Evolutionary conservation across 2,888 invertebrate genomes (phyloP).

Genomic region (Boloria euphrosyne): DNA sequence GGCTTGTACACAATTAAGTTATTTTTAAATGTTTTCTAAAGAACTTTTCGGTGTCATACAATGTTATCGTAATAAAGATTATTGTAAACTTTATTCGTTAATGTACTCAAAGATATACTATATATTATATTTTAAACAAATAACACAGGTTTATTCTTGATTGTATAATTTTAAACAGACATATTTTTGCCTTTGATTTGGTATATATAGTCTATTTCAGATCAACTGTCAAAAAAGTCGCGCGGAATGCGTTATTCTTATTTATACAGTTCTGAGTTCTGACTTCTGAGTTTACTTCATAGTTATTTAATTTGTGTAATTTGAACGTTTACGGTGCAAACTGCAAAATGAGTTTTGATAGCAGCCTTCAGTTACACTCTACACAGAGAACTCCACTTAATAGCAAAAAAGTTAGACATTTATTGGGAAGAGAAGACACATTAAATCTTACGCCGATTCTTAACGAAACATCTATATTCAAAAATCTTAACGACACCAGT

Average conservation of each 20-base stretch:
- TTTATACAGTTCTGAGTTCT: neutral
- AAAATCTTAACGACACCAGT: slow-evolving; percentile 74
- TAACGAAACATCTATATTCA: slow-evolving; percentile 75
- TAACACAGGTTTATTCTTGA: too few species aligned
- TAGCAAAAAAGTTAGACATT: slow-evolving; percentile 61
- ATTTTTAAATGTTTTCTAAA: neutral
- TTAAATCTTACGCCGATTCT: slow-evolving; percentile 72
- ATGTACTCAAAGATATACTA: too few species aligned
- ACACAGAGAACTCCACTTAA: slow-evolving; percentile 66
- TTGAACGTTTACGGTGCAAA: neutral
- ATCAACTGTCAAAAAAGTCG: slow-evolving; percentile 8
- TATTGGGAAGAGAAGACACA: slow-evolving; percentile 69
- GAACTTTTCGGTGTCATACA: neutral
- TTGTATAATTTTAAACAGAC: too few species aligned
- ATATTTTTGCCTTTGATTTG: too few species aligned
- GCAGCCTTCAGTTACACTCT: slow-evolving; percentile 61
- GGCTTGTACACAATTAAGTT: slow-evolving; percentile 11
- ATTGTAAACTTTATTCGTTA: neutral
- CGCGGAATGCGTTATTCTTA: slow-evolving; percentile 1
- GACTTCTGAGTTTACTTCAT: neutral
- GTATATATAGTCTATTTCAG: too few species aligned
- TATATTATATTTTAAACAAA: too few species aligned
- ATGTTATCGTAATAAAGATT: neutral
- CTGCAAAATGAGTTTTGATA: slow-evolving; percentile 28
- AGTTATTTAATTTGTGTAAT: neutral